A percentile compares a stretch with the other conserved stretches of the same genome.
Conservation (phyloP, 37 sponge, comb jelly and placozoan species). For the Beroe forskalii region DNA sequence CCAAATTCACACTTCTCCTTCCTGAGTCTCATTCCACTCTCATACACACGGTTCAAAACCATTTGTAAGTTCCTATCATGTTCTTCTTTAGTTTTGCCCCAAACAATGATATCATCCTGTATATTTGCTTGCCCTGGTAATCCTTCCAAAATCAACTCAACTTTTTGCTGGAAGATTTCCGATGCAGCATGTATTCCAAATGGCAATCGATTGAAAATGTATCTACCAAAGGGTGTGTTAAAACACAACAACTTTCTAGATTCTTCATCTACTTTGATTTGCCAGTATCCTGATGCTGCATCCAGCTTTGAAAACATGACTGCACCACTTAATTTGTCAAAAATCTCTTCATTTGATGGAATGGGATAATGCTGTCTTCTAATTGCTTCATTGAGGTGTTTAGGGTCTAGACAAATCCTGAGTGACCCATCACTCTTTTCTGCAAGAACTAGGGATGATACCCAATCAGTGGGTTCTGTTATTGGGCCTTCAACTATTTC, state of each 20-base stretch:
- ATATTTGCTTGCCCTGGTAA: slow-evolving; percentile 18
- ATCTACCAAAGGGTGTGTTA: slow-evolving; percentile 70
- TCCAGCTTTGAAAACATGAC: slow-evolving; percentile 70
- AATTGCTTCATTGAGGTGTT: slow-evolving; percentile 71
- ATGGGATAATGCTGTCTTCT: slow-evolving; percentile 71
- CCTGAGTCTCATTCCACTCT: slow-evolving; percentile 15
- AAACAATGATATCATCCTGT: slow-evolving; percentile 68
- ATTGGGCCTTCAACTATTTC: slow-evolving; percentile 53
- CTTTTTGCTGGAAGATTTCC: slow-evolving; percentile 72
- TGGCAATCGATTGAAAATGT: slow-evolving; percentile 69
- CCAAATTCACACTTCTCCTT: slow-evolving; percentile 63
- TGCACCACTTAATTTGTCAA: slow-evolving; percentile 65
- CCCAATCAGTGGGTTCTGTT: slow-evolving; percentile 69
- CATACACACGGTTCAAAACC: not conserved
- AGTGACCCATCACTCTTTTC: slow-evolving; percentile 66
- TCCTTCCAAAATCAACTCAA: slow-evolving; percentile 65
- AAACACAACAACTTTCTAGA: slow-evolving; percentile 70
- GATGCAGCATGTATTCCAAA: slow-evolving; percentile 74
- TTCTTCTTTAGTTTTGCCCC: slow-evolving; percentile 47
- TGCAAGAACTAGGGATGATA: slow-evolving; percentile 66
- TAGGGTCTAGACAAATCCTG: slow-evolving; percentile 73
- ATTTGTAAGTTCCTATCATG: slow-evolving; percentile 8
- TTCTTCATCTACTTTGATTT: slow-evolving; percentile 63
- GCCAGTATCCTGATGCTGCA: slow-evolving; percentile 71
- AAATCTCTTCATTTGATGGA: slow-evolving; percentile 73